These are phyloP conservation scores for Passer montanus DNA, from an alignment of 2,113 vertebrate genomes.

Conservation along the genomic window DNA sequence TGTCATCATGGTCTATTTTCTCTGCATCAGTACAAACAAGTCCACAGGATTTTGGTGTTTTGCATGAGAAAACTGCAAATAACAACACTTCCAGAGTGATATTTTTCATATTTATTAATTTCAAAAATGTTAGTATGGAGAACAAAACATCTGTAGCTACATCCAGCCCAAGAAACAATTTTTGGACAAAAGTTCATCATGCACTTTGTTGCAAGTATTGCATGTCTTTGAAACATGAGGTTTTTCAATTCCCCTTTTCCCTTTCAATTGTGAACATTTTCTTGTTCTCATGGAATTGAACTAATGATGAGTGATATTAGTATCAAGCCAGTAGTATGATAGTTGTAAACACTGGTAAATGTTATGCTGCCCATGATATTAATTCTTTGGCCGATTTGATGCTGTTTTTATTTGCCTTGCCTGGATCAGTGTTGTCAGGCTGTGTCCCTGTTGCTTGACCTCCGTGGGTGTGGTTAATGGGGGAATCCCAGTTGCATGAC, in stretches of 20 bases:
- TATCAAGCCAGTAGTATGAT: not conserved
- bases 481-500: not conserved
- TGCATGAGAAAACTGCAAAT: not conserved
- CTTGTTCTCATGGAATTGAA: not conserved
- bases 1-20: not conserved
- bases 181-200: not conserved
- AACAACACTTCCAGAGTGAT: not conserved
- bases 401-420: not conserved
- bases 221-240: not conserved
- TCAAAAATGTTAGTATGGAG: not conserved
- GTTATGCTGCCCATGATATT: fast-evolving
- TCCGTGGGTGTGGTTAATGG: not conserved
- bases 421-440: not conserved
- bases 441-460: not conserved
- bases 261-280: not conserved
- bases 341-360: not conserved
- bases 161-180: not conserved
- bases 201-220: not conserved
- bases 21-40: not conserved
- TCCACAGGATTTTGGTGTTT: not conserved
- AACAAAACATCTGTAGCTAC: not conserved
- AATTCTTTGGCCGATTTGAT: not conserved
- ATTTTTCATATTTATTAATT: not conserved
- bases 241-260: fast-evolving
- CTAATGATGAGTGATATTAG: fast-evolving